phyloP scores from a whole-genome alignment of 35 echinoderm and acorn worm species.

The Hemicentrotus pulcherrimus region DNA sequence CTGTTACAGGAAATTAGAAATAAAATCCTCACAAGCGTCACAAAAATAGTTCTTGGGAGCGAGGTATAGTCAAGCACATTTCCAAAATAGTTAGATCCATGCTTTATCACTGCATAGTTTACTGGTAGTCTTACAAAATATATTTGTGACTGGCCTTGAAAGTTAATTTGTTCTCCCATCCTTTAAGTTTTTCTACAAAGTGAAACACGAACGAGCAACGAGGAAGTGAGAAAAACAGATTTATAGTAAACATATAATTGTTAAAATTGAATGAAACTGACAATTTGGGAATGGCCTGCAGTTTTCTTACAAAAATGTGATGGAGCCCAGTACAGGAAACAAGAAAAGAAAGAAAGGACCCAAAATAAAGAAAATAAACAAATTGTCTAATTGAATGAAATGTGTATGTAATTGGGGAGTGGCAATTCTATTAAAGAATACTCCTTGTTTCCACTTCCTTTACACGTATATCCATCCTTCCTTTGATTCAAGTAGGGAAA shows the following conservation, averaged over 20 bases:
- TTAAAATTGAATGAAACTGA: not conserved
- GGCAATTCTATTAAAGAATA: not conserved
- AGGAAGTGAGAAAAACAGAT: not conserved
- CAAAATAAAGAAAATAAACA: not conserved
- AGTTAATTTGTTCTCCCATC: no score
- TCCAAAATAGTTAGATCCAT: no score
- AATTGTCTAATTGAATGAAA: not conserved
- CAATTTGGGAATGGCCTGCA: not conserved
- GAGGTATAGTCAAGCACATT: no score
- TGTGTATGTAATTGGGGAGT: not conserved
- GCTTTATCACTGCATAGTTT: no score
- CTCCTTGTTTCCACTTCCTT: not conserved
- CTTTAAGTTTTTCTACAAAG: no score
- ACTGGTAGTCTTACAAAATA: no score
- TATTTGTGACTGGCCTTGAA: no score
- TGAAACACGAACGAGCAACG: not conserved
- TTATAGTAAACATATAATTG: not conserved
- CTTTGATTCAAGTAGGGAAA: not conserved
- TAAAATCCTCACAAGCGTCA: not conserved
- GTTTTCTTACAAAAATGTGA: not conserved
- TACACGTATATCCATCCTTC: not conserved
- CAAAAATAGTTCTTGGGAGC: not conserved
- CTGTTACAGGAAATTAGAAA: not conserved
- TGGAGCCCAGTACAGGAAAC: not conserved
- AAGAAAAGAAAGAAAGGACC: not conserved